Conservation (phyloP, 2,888 invertebrate genomes). For the Apotomis capreana region DNA sequence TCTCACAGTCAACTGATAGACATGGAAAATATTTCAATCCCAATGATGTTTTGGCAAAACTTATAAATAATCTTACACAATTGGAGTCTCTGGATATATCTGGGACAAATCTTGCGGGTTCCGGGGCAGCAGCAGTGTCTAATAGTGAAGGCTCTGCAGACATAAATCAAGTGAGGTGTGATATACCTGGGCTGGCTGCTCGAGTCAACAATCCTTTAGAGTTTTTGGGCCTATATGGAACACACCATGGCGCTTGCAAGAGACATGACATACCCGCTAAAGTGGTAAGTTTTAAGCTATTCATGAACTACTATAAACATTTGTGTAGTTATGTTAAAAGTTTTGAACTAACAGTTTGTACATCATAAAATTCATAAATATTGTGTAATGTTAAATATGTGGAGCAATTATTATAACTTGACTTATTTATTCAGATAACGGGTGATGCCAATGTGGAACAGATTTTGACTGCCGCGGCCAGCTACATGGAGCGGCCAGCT, state of each 20-base stretch:
- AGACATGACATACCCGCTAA: slow-evolving; percentile 95
- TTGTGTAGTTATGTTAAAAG: too few species aligned
- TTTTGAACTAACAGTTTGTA: too few species aligned
- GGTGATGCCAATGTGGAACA: slow-evolving; percentile 96
- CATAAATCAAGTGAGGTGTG: slow-evolving; percentile 76
- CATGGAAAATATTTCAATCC: slow-evolving; percentile 90
- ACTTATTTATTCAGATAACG: slow-evolving; percentile 85
- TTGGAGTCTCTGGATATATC: slow-evolving; percentile 96
- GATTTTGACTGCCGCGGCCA: slow-evolving; percentile 91
- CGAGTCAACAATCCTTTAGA: slow-evolving; percentile 90
- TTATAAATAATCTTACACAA: slow-evolving; percentile 89
- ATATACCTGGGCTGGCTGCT: slow-evolving; percentile 93
- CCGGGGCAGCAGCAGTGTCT: slow-evolving; percentile 86
- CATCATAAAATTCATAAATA: too few species aligned
- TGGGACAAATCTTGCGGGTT: slow-evolving; percentile 96
- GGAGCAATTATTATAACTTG: neutral
- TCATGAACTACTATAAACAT: too few species aligned
- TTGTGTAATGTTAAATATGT: too few species aligned
- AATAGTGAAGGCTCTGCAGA: slow-evolving; percentile 54
- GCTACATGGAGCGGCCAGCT: slow-evolving; percentile 93
- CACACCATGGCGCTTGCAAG: slow-evolving; percentile 94
- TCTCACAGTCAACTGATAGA: slow-evolving; percentile 89
- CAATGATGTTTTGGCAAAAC: slow-evolving; percentile 86
- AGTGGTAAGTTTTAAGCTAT: slow-evolving; percentile 82
- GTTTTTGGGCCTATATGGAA: slow-evolving; percentile 96